A percentile compares a stretch with the other conserved stretches of the same genome.
Evolutionary conservation across 2,797 vertebrate species (phyloP).

Genomic region (Pipistrellus pygmaeus): DNA sequence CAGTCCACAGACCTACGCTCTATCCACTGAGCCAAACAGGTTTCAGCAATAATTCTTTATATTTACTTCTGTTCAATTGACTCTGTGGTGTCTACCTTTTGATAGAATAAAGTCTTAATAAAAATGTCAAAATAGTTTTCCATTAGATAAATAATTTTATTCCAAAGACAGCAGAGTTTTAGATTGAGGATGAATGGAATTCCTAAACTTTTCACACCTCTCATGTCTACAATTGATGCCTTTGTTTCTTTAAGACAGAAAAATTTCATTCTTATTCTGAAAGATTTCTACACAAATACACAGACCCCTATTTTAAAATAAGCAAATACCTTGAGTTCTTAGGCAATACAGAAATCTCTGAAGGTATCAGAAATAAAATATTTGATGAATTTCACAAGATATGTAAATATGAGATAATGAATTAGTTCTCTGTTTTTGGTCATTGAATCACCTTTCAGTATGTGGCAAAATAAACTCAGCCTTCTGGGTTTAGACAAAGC

Average conservation of each 20-base stretch:
- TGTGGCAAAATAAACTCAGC: background rate
- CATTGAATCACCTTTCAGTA: background rate
- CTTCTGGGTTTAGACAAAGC: background rate
- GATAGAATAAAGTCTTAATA: background rate
- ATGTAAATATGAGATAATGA: background rate
- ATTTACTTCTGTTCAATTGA: slow-evolving; percentile 11
- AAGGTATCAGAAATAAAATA: background rate
- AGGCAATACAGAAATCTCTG: background rate
- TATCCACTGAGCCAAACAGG: too few relatives aligned
- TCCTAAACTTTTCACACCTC: background rate
- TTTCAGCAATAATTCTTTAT: background rate
- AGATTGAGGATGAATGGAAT: background rate
- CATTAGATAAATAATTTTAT: slow-evolving; percentile 18
- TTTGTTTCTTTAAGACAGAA: background rate
- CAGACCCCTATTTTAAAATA: background rate
- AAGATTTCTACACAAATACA: background rate
- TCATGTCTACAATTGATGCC: background rate
- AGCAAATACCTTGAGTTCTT: background rate
- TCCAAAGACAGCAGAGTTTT: background rate
- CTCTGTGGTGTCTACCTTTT: background rate
- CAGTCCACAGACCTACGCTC: too few relatives aligned
- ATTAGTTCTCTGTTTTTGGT: background rate
- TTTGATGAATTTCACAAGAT: background rate
- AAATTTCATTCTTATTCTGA: background rate
- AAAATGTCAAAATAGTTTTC: slow-evolving; percentile 19